Evolutionary conservation across 2,888 invertebrate species (phyloP).

Genomic region (Euzetes globulus): DNA sequence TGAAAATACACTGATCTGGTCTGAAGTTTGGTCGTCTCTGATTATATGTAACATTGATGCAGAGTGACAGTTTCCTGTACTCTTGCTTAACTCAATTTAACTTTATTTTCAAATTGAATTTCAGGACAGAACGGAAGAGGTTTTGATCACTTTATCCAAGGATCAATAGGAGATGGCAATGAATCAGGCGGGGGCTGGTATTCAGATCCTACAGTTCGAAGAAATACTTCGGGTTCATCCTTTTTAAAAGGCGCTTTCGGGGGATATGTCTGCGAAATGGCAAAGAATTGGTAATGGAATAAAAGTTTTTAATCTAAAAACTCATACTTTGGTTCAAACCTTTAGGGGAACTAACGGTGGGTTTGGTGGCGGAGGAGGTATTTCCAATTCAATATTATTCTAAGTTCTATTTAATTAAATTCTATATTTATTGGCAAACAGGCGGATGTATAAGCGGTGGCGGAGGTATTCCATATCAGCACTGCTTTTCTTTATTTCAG

Average conservation of each 20-base stretch:
- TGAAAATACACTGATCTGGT: too few species aligned
- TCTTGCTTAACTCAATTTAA: too few species aligned
- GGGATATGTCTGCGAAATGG: slow-evolving; percentile 54
- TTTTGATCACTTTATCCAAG: slow-evolving; percentile 16
- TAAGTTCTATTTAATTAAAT: not conserved
- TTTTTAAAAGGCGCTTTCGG: slow-evolving; percentile 72
- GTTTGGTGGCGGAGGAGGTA: slow-evolving; percentile 47
- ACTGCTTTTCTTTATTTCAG: not conserved
- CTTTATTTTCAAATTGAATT: not conserved
- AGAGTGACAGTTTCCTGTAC: too few species aligned
- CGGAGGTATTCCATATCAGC: not conserved
- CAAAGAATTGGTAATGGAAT: slow-evolving; percentile 25
- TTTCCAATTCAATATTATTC: not conserved
- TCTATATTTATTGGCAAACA: not conserved
- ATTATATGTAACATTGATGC: too few species aligned
- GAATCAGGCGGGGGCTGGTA: slow-evolving; percentile 44
- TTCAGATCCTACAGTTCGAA: not conserved
- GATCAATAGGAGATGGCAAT: slow-evolving; percentile 17
- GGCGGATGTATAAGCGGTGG: slow-evolving; percentile 44
- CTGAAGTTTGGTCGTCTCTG: too few species aligned
- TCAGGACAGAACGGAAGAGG: slow-evolving; percentile 33
- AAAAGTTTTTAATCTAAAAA: not conserved
- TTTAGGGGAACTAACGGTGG: slow-evolving; percentile 44
- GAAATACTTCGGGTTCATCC: slow-evolving; percentile 40
- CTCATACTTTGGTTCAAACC: not conserved